Conservation (phyloP, 2,797 vertebrate genomes). For the Gymnoscopelus braueri region DNA sequence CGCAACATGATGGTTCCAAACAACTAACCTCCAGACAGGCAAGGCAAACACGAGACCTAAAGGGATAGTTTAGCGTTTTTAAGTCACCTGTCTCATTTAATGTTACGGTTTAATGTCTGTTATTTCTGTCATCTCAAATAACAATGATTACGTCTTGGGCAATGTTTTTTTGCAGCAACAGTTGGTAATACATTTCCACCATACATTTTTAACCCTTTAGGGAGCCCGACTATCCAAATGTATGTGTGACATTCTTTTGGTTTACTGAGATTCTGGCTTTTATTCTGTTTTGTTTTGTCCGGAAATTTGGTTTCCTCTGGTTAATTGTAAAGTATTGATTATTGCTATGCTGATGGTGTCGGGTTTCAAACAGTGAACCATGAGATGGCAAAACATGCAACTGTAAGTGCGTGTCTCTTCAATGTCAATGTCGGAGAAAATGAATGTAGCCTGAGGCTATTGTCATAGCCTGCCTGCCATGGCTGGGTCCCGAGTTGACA, state of each 20-base stretch:
- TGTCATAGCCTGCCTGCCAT: slow-evolving; percentile 19
- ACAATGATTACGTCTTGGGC: no score
- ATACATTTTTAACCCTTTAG: no score
- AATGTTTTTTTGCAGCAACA: not conserved
- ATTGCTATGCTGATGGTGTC: not conserved
- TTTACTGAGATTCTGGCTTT: no score
- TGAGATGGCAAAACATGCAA: not conserved
- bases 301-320: no score
- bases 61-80: slow-evolving; percentile 2
- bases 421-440: slow-evolving; percentile 24
- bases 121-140: no score
- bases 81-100: not conserved
- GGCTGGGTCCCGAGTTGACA: slow-evolving; percentile 18
- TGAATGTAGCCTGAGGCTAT: slow-evolving; percentile 14
- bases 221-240: no score
- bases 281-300: no score
- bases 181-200: not conserved
- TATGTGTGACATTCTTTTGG: no score
- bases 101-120: no score
- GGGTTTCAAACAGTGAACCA: not conserved
- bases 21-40: slow-evolving; percentile 26
- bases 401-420: slow-evolving; percentile 8
- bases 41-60: slow-evolving; percentile 22
- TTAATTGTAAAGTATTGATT: no score
- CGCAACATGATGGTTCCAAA: slow-evolving; percentile 49